Base-by-base conservation (phyloP, 1,140 invertebrate species). In the Sitophilus oryzae region DNA sequence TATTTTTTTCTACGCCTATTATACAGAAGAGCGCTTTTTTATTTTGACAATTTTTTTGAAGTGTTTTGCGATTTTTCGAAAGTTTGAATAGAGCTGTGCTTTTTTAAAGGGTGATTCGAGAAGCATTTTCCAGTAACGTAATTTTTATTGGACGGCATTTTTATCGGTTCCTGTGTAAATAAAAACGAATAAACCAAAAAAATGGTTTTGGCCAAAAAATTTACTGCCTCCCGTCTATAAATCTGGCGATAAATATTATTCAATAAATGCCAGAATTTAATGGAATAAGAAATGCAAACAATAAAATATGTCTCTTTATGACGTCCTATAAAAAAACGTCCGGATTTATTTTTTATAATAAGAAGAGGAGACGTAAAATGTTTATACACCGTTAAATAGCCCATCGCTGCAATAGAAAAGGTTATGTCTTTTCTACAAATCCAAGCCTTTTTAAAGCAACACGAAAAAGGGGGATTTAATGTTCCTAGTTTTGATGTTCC, bases 201-300 rank as follows among this genome's bases (percentile, higher is more conserved):
- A 50, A 50, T 21, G 30, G 34, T 48, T 11, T 50, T 50, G 20
- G 25, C 5, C 34, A 37, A 23, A 50, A 37, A 37, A 44, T 52
- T 41, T 52, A 52, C 40, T 43, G 50, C 41, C 10, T 19, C 3
- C 5, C 37, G 14, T n/a, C 25, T 25, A 43, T 43, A 52, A 52
- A 52, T 52, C 50, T 30, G 16, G 18, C 14, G 21, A 34, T 40
- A 46, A 43, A 53, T 53, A 53, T 38, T 37, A 53, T 53, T 53
- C 42, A 53, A 53, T 53, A 53, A 53, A 38, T 37, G 52, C 52
- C 52, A 38, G 14, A 25, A 37, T 40, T 53, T 53, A 53, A 53
- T 53, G 52, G 43, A 53, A 53, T 46, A 53, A 42, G 52, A 53
- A 53, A 53, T 53, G 42, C 52, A 53, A 53, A 53, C 52, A 53